These are phyloP conservation scores for Dione juno DNA, from an alignment of 2,888 invertebrate genomes.

Conservation along the genomic window DNA sequence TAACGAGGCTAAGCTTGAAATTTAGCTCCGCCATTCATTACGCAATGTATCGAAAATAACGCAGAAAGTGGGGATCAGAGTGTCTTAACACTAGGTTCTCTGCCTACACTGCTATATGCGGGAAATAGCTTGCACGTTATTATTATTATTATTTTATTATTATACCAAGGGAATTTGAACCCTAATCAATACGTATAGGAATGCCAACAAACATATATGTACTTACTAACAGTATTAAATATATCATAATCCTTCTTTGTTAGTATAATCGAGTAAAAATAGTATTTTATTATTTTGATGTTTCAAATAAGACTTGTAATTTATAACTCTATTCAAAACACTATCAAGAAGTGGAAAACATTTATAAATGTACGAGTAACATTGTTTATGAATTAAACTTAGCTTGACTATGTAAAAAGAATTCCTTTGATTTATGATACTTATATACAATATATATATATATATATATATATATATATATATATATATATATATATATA, in stretches of 20 bases:
- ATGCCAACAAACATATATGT: background rate
- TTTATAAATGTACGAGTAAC: slow-evolving; percentile 15
- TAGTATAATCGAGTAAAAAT: slow-evolving; percentile 8
- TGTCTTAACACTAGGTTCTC: background rate
- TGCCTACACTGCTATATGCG: background rate
- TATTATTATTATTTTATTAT: too few relatives aligned
- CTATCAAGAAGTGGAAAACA: background rate
- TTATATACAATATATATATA: background rate
- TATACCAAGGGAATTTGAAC: too few relatives aligned
- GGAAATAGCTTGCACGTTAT: background rate
- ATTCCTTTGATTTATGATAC: slow-evolving; percentile 8
- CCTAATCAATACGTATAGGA: too few relatives aligned
- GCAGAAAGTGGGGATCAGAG: background rate
- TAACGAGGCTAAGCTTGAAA: too few relatives aligned
- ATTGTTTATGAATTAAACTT: slow-evolving; percentile 6
- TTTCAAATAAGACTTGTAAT: slow-evolving; percentile 9
- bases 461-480: too few relatives aligned
- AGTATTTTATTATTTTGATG: slow-evolving; percentile 2
- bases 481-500: too few relatives aligned
- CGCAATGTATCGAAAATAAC: background rate
- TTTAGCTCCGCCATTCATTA: too few relatives aligned
- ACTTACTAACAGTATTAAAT: background rate
- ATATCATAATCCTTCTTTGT: background rate
- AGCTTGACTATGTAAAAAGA: background rate
- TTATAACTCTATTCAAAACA: slow-evolving; percentile 13